Evolutionary conservation across 2,797 vertebrate species (phyloP).

Genomic region (Anniella stebbinsi): DNA sequence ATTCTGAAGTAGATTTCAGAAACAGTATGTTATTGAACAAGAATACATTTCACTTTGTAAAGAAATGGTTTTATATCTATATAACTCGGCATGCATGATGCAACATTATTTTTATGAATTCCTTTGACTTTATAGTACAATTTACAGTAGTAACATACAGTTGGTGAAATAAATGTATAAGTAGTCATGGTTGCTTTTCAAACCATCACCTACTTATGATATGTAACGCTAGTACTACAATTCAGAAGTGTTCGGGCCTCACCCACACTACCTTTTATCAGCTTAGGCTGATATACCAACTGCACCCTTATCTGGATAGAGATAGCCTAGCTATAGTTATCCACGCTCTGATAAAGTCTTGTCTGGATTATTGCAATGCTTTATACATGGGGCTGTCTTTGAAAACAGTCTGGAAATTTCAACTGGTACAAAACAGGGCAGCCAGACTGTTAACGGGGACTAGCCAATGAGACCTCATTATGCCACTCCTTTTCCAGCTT

Average conservation of each 20-base stretch:
- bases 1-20: constrained; percentile 62
- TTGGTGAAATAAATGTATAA: constrained; percentile 62
- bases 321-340: too few relatives aligned
- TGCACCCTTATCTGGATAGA: too few relatives aligned
- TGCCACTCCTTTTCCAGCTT: too few relatives aligned
- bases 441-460: too few relatives aligned
- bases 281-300: too few relatives aligned
- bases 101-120: constrained; percentile 72
- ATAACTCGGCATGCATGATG: constrained; percentile 70
- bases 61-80: constrained; percentile 65
- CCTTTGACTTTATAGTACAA: constrained; percentile 67
- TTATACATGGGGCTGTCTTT: too few relatives aligned
- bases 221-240: background rate
- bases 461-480: too few relatives aligned
- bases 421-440: too few relatives aligned
- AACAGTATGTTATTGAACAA: constrained; percentile 58
- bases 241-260: constrained; percentile 33
- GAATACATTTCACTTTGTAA: constrained; percentile 61
- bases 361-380: too few relatives aligned
- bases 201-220: constrained; percentile 45
- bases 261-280: background rate
- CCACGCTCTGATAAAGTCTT: too few relatives aligned
- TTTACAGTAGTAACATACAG: constrained; percentile 74
- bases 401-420: too few relatives aligned
- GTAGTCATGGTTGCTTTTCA: constrained; percentile 55